Conservation (phyloP, 2,888 invertebrate species). For the Tuta absoluta region DNA sequence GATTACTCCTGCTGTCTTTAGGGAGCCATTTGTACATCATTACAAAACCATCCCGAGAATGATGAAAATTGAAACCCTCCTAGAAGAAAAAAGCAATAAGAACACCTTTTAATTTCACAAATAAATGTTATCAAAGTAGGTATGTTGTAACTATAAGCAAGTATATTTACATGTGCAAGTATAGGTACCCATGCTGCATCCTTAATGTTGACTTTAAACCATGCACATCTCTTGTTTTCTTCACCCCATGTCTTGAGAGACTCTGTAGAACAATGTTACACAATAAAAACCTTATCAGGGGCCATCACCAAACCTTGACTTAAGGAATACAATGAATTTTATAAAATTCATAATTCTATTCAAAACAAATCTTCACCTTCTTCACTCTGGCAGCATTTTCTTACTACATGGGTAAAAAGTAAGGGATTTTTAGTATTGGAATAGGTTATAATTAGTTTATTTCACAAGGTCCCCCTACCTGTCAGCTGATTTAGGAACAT, state of each 20-base stretch:
- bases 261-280: constrained; percentile 67
- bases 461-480: constrained; percentile 69
- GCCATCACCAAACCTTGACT: constrained; percentile 10
- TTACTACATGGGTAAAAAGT: neutral
- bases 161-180: constrained; percentile 82
- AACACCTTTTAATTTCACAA: no score
- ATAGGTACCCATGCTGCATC: constrained; percentile 89
- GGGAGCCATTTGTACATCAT: constrained; percentile 92
- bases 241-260: constrained; percentile 86
- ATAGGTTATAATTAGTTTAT: no score
- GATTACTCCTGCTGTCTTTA: constrained; percentile 78
- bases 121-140: no score
- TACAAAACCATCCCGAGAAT: constrained; percentile 89
- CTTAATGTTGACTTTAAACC: constrained; percentile 88
- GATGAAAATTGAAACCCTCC: constrained; percentile 93
- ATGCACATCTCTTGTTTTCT: constrained; percentile 85
- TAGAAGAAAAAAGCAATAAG: constrained; percentile 50
- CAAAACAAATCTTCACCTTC: constrained; percentile 3
- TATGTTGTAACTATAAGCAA: neutral
- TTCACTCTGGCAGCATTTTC: neutral
- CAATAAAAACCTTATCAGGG: neutral
- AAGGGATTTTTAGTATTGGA: no score
- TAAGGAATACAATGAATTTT: neutral
- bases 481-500: constrained; percentile 78
- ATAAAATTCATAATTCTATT: neutral